These are phyloP conservation scores for Habroteleia sp. DNA, from an alignment of 2,888 invertebrate species.

Conservation along the genomic window DNA sequence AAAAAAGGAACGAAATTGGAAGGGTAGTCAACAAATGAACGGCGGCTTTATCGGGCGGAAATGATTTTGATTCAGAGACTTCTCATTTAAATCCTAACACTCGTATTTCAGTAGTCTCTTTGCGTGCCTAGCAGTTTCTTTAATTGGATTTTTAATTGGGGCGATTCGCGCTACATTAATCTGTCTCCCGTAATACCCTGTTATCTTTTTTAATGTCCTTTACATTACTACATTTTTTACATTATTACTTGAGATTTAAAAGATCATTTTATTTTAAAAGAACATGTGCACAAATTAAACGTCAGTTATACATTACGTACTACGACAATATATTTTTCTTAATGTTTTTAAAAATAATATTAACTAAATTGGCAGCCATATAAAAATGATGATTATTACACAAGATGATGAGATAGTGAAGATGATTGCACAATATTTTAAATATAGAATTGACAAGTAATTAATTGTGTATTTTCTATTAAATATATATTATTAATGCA, in stretches of 20 bases:
- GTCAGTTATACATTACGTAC: no score
- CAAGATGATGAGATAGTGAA: no score
- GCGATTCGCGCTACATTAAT: conserved; percentile 47
- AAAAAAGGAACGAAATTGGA: conserved; percentile 66
- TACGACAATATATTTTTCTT: no score
- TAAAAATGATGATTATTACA: no score
- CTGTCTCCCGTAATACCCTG: conserved; percentile 15
- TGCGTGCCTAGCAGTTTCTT: conserved; percentile 71
- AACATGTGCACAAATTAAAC: no score
- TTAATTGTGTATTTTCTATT: no score
- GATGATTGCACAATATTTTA: no score
- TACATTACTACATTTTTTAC: conserved; percentile 8
- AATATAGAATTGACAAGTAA: no score
- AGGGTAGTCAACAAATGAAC: conserved; percentile 79
- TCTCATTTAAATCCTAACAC: conserved; percentile 76
- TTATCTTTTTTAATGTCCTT: conserved; percentile 35
- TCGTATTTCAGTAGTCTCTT: conserved; percentile 54
- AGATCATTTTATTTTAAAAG: no score
- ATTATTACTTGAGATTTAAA: neutral
- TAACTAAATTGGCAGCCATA: no score
- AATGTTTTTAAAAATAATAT: no score
- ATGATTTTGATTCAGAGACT: conserved; percentile 76
- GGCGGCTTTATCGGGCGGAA: conserved; percentile 79
- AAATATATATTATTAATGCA: no score
- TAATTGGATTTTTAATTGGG: conserved; percentile 80